Percentiles rank a stretch among this genome's conserved stretches.
phyloP scores from a whole-genome alignment of 2,888 invertebrate species.

The Apotomis turbidana region DNA sequence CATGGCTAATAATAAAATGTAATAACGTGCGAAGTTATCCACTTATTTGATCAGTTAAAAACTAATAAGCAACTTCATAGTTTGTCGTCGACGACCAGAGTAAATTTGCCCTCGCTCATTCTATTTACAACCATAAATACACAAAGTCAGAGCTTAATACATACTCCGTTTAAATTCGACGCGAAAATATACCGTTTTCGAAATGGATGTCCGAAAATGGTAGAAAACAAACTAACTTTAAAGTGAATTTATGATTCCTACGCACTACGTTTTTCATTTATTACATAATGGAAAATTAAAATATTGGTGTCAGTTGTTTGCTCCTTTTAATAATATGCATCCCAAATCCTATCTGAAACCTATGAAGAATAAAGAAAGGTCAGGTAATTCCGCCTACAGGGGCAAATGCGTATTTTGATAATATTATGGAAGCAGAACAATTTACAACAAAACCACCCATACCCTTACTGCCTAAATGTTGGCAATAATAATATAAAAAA shows the following conservation, averaged over 20 bases:
- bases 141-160: neutral
- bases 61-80: constrained; percentile 28
- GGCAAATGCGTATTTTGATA: too few species aligned
- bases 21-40: constrained; percentile 3
- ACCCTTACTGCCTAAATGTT: too few species aligned
- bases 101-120: neutral
- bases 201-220: neutral
- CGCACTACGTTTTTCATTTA: too few species aligned
- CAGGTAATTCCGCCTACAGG: too few species aligned
- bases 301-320: too few species aligned
- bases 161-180: neutral
- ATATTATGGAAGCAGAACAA: too few species aligned
- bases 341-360: too few species aligned
- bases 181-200: neutral
- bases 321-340: too few species aligned
- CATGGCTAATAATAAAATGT: constrained; percentile 13
- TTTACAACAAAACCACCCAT: too few species aligned
- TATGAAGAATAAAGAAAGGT: too few species aligned
- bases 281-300: too few species aligned
- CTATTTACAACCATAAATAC: constrained; percentile 1
- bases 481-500: too few species aligned
- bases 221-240: neutral
- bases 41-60: constrained; percentile 27
- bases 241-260: neutral
- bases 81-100: constrained; percentile 6